Conservation (phyloP, 2,797 vertebrate species). For the Basileuterus tristriatus region DNA sequence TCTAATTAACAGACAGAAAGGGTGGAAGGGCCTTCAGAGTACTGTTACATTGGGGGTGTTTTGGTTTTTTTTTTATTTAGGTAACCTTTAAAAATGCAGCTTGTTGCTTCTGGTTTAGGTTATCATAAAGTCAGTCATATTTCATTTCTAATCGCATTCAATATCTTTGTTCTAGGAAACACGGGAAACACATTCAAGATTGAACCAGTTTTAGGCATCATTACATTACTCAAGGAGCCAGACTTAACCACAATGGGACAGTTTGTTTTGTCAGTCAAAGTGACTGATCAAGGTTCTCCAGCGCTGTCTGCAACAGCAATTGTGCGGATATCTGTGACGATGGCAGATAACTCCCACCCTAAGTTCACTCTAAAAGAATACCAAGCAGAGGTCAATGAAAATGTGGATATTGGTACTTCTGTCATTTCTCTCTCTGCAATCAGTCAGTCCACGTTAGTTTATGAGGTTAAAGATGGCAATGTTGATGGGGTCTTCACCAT, state of each 20-base stretch:
- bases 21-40: not conserved
- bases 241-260: slow-evolving; percentile 89
- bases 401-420: slow-evolving; percentile 85
- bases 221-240: slow-evolving; percentile 88
- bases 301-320: slow-evolving; percentile 88
- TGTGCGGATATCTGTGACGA: slow-evolving; percentile 88
- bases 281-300: slow-evolving; percentile 87
- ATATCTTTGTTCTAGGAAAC: slow-evolving; percentile 84
- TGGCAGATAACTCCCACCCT: slow-evolving; percentile 93
- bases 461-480: slow-evolving; percentile 90
- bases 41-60: accelerated
- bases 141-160: not conserved
- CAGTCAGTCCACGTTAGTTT: slow-evolving; percentile 91
- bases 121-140: not conserved
- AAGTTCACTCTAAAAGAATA: slow-evolving; percentile 92
- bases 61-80: not conserved
- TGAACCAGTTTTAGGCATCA: slow-evolving; percentile 92
- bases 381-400: slow-evolving; percentile 91
- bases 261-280: slow-evolving; percentile 92
- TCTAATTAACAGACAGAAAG: not conserved
- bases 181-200: slow-evolving; percentile 90
- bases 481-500: slow-evolving; percentile 83
- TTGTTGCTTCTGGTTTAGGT: not conserved
- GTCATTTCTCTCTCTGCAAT: slow-evolving; percentile 88
- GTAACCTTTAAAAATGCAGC: not conserved